Evolutionary conservation across 2,888 invertebrate genomes (phyloP).

Genomic region (Kuschelorhynchus macadamiae): DNA sequence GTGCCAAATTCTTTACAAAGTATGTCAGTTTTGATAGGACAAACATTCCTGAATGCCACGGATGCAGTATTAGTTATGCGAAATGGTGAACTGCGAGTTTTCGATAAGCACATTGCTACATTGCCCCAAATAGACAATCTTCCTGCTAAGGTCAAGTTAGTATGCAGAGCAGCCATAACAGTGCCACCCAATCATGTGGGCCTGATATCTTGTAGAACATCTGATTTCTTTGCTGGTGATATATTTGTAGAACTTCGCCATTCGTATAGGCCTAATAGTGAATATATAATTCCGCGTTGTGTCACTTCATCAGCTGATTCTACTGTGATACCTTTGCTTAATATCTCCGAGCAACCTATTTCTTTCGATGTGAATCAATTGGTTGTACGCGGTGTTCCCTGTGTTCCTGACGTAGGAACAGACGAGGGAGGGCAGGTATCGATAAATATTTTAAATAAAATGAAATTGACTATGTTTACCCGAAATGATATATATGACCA

Average conservation of each 20-base stretch:
- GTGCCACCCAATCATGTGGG: neutral
- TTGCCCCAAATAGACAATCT: too few relatives aligned
- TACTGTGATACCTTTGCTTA: neutral
- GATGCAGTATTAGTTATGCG: constrained; percentile 4
- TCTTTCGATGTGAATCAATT: neutral
- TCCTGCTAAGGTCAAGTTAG: too few relatives aligned
- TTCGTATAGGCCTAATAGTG: neutral
- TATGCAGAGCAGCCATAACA: neutral
- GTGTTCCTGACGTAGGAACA: neutral
- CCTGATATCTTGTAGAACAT: neutral
- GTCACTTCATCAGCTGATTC: neutral
- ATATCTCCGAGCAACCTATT: neutral
- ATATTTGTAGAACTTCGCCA: neutral
- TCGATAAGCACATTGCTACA: neutral
- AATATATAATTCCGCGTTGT: neutral
- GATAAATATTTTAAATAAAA: neutral
- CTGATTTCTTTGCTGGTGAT: neutral
- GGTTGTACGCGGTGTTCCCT: constrained; percentile 1
- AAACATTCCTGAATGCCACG: neutral
- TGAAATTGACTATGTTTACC: neutral
- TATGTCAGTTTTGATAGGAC: constrained; percentile 15
- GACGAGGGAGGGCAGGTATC: neutral
- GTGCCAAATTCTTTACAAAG: constrained; percentile 7
- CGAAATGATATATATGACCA: neutral
- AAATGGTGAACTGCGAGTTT: constrained; percentile 3